Base-by-base conservation (phyloP, 2,113 vertebrate species). In the Platysternon megacephalum region DNA sequence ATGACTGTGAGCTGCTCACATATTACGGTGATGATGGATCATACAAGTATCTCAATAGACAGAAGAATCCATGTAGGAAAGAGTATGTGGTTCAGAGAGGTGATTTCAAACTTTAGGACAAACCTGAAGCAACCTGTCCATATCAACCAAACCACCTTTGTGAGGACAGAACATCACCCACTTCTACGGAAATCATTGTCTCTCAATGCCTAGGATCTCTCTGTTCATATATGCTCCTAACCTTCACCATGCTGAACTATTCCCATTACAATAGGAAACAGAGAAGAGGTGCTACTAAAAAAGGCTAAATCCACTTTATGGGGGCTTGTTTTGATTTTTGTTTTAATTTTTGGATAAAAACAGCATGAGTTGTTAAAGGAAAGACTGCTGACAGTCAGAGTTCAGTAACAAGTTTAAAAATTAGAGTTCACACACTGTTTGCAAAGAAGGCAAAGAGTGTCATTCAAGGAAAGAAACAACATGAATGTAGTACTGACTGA, bases 341-440 rank as follows among this genome's bases (percentile, higher is more conserved):
- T 55, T 82, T 72, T 11, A 1, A 29, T 90, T 83, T 89, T 5
- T 52, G 86, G 29, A 80, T 61, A 90, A 95, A 93, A 94, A n/a
- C 10, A 5, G 68, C 58, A 55, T 94, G 24, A 86, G 93, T 82
- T 95, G 86, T 46, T 11, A 94, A 84, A 94, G 81, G 88, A 81
- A 92, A 86, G 83, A 94, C 4, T 90, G 94, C 85, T 97, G 91
- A 93, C 93, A 72, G 11, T 61, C 76, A 61, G 21, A 90, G 94
- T 93, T 95, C 94, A 95, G 92, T 86, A 95, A 92, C 90, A 94
- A 95, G 96, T 95, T 94, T 32, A 86, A 94, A 95, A 94, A 96
- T 96, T 96, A 96, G 90, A 92, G 90, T 85, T 94, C 90, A 2
- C 48, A 95, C 89, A 90, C 82, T 93, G 55, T 93, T 96, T 82